phyloP scores from a whole-genome alignment of 2,113 vertebrate genomes.

The Parus major region DNA sequence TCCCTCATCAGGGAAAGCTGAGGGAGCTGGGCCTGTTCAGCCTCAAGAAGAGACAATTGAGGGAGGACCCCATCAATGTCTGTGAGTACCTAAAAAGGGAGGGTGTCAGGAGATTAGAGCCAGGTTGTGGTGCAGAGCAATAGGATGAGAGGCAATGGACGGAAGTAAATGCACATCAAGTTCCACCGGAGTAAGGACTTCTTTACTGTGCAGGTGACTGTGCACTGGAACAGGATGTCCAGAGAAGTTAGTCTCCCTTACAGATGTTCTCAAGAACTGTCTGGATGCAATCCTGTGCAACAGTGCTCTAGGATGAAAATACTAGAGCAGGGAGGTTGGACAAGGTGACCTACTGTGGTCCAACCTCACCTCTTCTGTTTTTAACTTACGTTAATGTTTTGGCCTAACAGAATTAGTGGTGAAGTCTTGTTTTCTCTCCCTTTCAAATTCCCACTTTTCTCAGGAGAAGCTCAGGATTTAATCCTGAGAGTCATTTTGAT shows the following conservation, averaged over 20 bases:
- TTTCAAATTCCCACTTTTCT: not conserved
- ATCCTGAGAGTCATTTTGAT: not conserved
- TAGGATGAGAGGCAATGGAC: fast-evolving
- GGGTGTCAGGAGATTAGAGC: not conserved
- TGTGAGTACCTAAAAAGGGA: not conserved
- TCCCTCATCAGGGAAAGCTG: not conserved
- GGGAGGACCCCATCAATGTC: fast-evolving
- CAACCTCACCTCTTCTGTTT: too few species aligned
- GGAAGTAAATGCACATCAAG: not conserved
- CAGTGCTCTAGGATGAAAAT: not conserved
- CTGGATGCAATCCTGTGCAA: not conserved
- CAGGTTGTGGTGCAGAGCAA: not conserved
- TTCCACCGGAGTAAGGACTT: not conserved
- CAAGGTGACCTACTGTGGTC: not conserved
- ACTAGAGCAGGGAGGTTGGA: not conserved
- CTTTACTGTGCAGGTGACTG: not conserved
- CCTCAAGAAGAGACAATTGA: not conserved
- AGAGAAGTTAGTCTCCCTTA: not conserved
- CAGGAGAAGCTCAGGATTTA: not conserved
- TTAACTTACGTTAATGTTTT: not conserved
- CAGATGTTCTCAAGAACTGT: fast-evolving
- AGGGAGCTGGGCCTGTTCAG: not conserved
- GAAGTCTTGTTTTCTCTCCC: not conserved
- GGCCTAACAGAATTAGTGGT: not conserved
- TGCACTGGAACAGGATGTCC: not conserved